Evolutionary conservation across 2,113 vertebrate genomes (phyloP).

Genomic region (Equus przewalskii): DNA sequence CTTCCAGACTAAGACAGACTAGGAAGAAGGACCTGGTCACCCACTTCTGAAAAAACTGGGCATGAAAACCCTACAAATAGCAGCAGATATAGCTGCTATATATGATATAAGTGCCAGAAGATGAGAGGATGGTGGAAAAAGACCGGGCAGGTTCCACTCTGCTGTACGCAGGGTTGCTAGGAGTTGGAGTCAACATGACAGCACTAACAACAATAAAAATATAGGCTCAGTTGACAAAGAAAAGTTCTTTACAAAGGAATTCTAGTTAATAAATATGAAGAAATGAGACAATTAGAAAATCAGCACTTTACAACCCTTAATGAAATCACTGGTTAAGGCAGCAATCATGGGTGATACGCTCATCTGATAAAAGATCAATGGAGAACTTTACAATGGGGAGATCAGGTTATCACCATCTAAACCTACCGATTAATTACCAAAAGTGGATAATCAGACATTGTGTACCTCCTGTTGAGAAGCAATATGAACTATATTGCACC

Average conservation of each 20-base stretch:
- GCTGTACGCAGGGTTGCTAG: too few species aligned
- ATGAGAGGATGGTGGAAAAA: too few species aligned
- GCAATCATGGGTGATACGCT: background rate
- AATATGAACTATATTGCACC: background rate
- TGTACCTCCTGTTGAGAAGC: background rate
- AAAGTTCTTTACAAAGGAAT: constrained; percentile 49
- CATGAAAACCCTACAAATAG: too few species aligned
- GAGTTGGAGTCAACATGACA: too few species aligned
- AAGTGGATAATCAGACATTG: background rate
- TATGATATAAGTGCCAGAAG: too few species aligned
- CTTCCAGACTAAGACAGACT: too few species aligned
- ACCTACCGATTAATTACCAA: background rate
- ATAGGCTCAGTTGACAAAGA: background rate
- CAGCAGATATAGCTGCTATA: too few species aligned
- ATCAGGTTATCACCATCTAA: background rate
- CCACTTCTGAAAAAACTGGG: too few species aligned
- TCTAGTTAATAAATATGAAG: background rate
- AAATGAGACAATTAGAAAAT: constrained; percentile 54
- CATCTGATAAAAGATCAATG: background rate
- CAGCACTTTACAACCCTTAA: constrained; percentile 31
- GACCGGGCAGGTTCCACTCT: too few species aligned
- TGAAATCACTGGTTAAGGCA: background rate
- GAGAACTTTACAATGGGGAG: background rate
- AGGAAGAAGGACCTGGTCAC: too few species aligned
- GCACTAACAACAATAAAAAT: too few species aligned